These are phyloP conservation scores for Dynastes maya DNA, from an alignment of 2,888 invertebrate species.

Conservation along the genomic window DNA sequence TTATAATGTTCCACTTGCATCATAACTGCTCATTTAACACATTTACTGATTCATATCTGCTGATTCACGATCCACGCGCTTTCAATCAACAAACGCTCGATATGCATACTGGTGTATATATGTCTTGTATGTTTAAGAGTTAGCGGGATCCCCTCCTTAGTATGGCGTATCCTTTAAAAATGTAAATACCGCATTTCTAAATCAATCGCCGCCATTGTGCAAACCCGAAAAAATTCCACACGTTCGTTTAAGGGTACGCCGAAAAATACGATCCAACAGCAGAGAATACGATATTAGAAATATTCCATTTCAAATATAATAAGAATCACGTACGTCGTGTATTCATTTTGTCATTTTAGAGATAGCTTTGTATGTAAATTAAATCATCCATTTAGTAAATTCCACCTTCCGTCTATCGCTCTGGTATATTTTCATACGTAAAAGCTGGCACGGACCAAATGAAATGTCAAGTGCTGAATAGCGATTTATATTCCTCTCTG, in stretches of 20 bases:
- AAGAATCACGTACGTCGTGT: constrained; percentile 6
- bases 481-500: constrained; percentile 29
- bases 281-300: constrained; percentile 30
- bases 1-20: constrained; percentile 43
- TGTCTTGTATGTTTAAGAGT: constrained; percentile 10
- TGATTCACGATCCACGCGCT: constrained; percentile 44
- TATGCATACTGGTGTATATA: constrained; percentile 20
- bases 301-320: constrained; percentile 36
- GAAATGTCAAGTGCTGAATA: constrained; percentile 45
- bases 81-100: constrained; percentile 35
- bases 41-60: constrained; percentile 44
- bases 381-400: constrained; percentile 46
- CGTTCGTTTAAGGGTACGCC: constrained; percentile 18
- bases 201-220: constrained; percentile 35
- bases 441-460: constrained; percentile 28
- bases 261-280: constrained; percentile 4
- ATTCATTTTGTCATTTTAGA: constrained; percentile 39
- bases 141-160: background rate
- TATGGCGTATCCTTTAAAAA: constrained; percentile 38
- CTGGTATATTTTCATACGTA: constrained; percentile 1
- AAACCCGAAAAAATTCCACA: constrained; percentile 18
- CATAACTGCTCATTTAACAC: constrained; percentile 46
- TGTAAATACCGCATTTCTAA: constrained; percentile 31
- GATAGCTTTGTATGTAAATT: constrained; percentile 47
- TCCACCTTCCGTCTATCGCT: constrained; percentile 40